Base-by-base conservation (phyloP, 2,888 invertebrate genomes). In the Catotricha subobsoleta region DNA sequence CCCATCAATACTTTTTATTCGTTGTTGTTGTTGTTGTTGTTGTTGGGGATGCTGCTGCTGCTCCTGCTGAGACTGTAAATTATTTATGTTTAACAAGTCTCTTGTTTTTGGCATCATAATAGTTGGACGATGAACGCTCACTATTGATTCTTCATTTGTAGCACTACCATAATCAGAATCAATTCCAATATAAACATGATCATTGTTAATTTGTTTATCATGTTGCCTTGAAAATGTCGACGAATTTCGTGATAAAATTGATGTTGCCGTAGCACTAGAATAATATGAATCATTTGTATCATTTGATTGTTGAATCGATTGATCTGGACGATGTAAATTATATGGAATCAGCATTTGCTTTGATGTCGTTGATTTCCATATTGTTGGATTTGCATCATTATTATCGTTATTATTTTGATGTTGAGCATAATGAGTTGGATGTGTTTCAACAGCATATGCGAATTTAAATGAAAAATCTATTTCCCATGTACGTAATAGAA, bases 151-250 rank as follows among this genome's bases (percentile, higher is more conserved):
- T 4, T 39, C 40, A 40, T 40, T 40, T 25, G 40, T 40, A 16
- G 30, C 40, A 12, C 40, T 40, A 18, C 40, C 40, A 40, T 40
- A 40, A 23, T 40, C 40, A 16, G 40, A 40, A 25, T 40, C 40
- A 25, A 40, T 40, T 3, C 40, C 40, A 16, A 31, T 30, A 18
- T 40, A 40, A 23, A 40, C 40, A 33, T 40, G 40, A 30, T 33
- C 30, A 3, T 23, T 21, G 12, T 30, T 30, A 21, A 29, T 39
- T 30, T 30, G 29, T 20, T 29, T 30, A 20, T 29, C 29, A n/a
- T 21, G 21, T 23, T 40, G 20, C 10, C 9, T 15, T 16, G 10
- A 9, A 9, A 16, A 16, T 33, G 33, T n/a, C 13, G 13, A 9
- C 15, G 33, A 16, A 33, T 18, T 33, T n/a, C 30, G 33, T 18